Conservation (phyloP, 1,140 invertebrate genomes). For the Drosophila simulans region DNA sequence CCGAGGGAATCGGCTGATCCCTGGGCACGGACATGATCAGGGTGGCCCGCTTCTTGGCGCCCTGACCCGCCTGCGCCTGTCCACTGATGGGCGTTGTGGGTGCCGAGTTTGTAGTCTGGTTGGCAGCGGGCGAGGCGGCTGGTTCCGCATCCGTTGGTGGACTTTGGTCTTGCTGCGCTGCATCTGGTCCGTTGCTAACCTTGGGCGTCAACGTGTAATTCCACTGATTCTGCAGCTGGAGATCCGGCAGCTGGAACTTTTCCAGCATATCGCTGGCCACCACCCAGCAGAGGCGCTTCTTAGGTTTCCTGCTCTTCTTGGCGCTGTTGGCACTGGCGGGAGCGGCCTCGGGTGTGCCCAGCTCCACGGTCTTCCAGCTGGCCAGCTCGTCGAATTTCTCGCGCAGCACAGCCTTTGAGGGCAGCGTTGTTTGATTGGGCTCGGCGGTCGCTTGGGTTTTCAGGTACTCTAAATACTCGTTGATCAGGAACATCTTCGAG, state of each 20-base stretch:
- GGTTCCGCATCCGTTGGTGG: slow-evolving; percentile 15
- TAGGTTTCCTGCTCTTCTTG: slow-evolving; percentile 86
- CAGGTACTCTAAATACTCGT: slow-evolving; percentile 88
- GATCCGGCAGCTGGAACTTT: slow-evolving; percentile 86
- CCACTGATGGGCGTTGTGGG: slow-evolving; percentile 21
- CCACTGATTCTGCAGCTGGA: slow-evolving; percentile 87
- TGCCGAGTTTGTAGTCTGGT: neutral
- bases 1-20: slow-evolving; percentile 66
- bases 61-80: neutral
- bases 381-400: slow-evolving; percentile 88
- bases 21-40: slow-evolving; percentile 76
- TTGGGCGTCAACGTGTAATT: slow-evolving; percentile 85
- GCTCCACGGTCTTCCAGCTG: slow-evolving; percentile 86
- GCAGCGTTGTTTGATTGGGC: slow-evolving; percentile 20
- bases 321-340: slow-evolving; percentile 3
- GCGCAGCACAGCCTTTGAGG: slow-evolving; percentile 82
- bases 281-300: slow-evolving; percentile 88
- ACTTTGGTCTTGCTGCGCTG: slow-evolving; percentile 35
- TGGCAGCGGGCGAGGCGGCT: neutral
- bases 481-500: slow-evolving; percentile 86
- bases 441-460: slow-evolving; percentile 51
- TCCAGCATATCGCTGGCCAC: slow-evolving; percentile 87
- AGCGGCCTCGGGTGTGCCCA: slow-evolving; percentile 10
- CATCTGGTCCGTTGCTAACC: slow-evolving; percentile 28
- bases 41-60: slow-evolving; percentile 84